Evolutionary conservation across 2,797 vertebrate species (phyloP), one percentile per base, ranked within the genome.

Genomic region (Enteromius anoplus): DNA sequence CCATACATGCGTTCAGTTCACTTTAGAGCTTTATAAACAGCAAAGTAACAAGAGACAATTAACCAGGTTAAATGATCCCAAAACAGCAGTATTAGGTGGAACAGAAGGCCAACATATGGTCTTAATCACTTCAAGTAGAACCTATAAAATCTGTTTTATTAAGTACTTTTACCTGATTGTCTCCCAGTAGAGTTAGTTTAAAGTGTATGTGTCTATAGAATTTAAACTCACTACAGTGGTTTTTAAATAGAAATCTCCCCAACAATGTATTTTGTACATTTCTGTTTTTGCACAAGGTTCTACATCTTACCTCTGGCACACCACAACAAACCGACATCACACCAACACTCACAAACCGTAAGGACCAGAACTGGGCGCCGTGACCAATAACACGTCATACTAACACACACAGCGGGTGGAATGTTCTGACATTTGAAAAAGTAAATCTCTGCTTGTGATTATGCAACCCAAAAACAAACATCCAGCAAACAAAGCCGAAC

Each of bases 401-500:
- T 86, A 78, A 87, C 85, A 88, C 79, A 86, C 84, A 86, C 85
- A 82, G 85, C 84, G 66, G 82, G 81, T 87, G 85, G 85, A 87
- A 88, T 86, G 85, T 78, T 81, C 84, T 86, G 70, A 82, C 66
- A 83, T 80, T 87, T 82, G 62, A 78, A 71, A 81, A 37, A 76
- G 76, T 60, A 84, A 79, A 87, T 72, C 85, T 81, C 32, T 88
- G 65, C 88, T 81, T 89, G 83, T 89, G 82, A 90, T 83, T 78
- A 87, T 49, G 89, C 87, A 91, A 92, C 86, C 86, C 84, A 89
- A 89, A 90, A 90, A 84, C 72, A 85, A 88, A 86, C 84, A 87
- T 79, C 68, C 69, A 87, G 84, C 89, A 90, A 93, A 93, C 85
- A 21, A 86, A 93, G 91, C 88, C 89, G 90, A 88, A 92, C 92